phyloP scores from a whole-genome alignment of 2,888 invertebrate genomes.

The Diarsia dahlii region DNA sequence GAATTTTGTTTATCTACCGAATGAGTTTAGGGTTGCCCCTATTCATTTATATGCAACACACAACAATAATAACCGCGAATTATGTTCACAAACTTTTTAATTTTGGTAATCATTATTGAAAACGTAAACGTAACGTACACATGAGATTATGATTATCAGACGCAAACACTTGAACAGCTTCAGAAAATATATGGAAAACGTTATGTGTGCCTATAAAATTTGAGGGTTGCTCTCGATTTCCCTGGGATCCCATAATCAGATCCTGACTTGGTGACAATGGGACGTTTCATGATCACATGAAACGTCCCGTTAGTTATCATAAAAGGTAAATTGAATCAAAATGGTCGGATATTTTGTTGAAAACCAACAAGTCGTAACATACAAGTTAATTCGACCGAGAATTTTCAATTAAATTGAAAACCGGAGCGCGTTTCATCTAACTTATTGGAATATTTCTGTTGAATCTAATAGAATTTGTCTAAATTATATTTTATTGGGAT shows the following conservation, averaged over 20 bases:
- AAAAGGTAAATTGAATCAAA: slow-evolving; percentile 20
- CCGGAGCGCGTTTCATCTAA: slow-evolving; percentile 9
- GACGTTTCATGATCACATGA: background rate
- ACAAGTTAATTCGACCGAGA: slow-evolving; percentile 31
- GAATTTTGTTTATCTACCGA: background rate
- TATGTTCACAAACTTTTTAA: background rate
- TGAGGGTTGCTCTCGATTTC: no score
- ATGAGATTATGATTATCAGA: no score
- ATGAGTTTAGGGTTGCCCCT: background rate
- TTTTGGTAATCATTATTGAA: no score
- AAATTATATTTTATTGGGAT: background rate
- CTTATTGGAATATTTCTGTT: slow-evolving; percentile 42
- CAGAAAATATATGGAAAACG: no score
- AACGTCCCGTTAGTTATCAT: background rate
- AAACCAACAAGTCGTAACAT: slow-evolving; percentile 19
- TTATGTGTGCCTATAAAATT: no score
- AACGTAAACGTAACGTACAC: no score
- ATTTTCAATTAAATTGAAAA: slow-evolving; percentile 39
- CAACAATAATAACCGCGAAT: background rate
- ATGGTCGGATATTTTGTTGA: slow-evolving; percentile 15
- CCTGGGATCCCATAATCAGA: no score
- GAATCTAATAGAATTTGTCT: background rate
- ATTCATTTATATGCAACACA: background rate
- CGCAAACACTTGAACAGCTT: no score
- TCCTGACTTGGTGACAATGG: no score